Evolutionary conservation across 2,113 vertebrate species (phyloP).

Genomic region (Mus pahari): DNA sequence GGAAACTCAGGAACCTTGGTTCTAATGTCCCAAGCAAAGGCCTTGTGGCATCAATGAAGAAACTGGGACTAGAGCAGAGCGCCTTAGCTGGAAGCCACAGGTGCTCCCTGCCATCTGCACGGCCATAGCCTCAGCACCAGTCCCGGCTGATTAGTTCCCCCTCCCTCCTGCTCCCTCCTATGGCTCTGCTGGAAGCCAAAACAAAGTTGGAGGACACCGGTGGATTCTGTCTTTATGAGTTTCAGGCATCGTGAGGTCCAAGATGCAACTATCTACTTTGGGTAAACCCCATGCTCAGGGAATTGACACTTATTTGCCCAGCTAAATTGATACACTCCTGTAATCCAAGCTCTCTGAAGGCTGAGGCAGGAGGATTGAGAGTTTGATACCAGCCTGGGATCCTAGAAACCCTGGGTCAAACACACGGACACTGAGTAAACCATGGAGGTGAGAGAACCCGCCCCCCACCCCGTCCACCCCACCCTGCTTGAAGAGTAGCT

Average conservation of each 20-base stretch:
- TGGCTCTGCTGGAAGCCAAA: neutral
- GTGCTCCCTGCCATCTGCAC: neutral
- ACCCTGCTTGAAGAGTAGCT: neutral
- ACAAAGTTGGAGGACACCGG: neutral
- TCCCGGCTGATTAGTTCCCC: neutral
- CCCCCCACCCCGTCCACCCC: neutral
- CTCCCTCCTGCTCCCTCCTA: neutral
- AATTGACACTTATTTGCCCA: neutral
- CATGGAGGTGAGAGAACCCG: neutral
- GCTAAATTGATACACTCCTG: neutral
- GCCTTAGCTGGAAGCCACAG: neutral
- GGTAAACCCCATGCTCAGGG: neutral
- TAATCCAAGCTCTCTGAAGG: neutral
- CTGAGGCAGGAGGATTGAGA: neutral
- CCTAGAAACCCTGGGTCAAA: neutral
- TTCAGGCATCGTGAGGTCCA: neutral
- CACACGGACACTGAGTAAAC: neutral
- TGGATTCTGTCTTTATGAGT: neutral
- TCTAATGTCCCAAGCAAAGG: neutral
- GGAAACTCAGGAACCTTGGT: neutral
- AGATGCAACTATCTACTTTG: neutral
- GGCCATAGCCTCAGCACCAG: neutral
- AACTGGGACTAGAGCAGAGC: neutral
- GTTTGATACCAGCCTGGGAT: neutral
- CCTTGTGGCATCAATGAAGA: neutral